Conservation (phyloP, 2,113 vertebrate genomes). For the Neogobius melanostomus region DNA sequence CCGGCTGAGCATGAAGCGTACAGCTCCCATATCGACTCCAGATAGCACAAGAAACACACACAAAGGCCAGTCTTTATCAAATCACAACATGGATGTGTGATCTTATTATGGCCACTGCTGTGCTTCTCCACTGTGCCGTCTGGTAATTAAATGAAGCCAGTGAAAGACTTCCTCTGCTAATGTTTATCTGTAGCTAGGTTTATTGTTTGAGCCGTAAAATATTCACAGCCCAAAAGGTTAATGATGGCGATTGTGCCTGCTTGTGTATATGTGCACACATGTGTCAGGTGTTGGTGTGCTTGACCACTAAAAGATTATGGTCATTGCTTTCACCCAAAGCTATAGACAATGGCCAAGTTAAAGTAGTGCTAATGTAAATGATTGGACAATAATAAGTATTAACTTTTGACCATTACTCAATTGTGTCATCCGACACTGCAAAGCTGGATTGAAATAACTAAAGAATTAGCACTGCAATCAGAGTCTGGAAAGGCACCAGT, state of each 20-base stretch:
- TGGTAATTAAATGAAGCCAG: conserved; percentile 44
- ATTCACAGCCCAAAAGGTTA: conserved; percentile 33
- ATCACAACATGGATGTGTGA: conserved; percentile 37
- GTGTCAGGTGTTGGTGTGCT: conserved; percentile 8
- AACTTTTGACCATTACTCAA: conserved; percentile 66
- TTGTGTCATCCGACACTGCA: conserved; percentile 15
- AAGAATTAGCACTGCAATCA: too few relatives aligned
- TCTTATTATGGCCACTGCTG: conserved; percentile 13
- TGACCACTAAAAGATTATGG: conserved; percentile 68
- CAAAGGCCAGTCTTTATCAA: conserved; percentile 24
- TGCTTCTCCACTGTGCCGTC: conserved; percentile 18
- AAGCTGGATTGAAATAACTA: too few relatives aligned
- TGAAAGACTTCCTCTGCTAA: conserved; percentile 25
- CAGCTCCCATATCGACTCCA: conserved; percentile 16
- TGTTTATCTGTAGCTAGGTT: conserved; percentile 37
- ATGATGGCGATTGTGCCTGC: conserved; percentile 11
- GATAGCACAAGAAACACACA: conserved; percentile 9
- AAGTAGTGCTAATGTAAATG: conserved; percentile 67
- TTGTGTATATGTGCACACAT: conserved; percentile 18
- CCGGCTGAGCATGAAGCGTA: conserved; percentile 26
- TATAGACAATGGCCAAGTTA: conserved; percentile 69
- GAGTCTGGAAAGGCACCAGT: too few relatives aligned
- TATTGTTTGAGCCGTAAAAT: conserved; percentile 27
- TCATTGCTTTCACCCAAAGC: conserved; percentile 66
- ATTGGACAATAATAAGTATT: conserved; percentile 70